Evolutionary conservation across 2,797 vertebrate species (phyloP).

Genomic region (Hoplostethus atlanticus): DNA sequence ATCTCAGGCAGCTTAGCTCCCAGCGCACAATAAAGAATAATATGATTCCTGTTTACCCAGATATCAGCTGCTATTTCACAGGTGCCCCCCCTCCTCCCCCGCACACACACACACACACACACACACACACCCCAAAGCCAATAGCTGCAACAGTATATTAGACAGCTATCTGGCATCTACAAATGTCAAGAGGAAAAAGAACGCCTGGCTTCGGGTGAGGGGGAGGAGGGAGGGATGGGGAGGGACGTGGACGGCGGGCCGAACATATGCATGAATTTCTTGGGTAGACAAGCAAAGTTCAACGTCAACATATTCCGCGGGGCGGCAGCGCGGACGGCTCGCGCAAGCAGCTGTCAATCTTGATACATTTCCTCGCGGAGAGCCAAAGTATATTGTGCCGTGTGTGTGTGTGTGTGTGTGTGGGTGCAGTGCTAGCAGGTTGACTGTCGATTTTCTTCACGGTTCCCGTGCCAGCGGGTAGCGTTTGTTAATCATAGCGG

Average conservation of each 20-base stretch:
- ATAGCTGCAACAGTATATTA: slow-evolving; percentile 87
- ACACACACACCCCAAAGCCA: slow-evolving; percentile 76
- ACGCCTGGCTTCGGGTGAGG: slow-evolving; percentile 71
- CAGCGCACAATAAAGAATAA: slow-evolving; percentile 91
- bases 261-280: slow-evolving; percentile 50
- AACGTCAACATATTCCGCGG: slow-evolving; percentile 69
- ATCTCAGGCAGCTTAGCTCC: slow-evolving; percentile 82
- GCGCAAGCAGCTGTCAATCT: slow-evolving; percentile 77
- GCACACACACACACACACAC: no score
- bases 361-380: slow-evolving; percentile 43
- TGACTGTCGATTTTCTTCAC: slow-evolving; percentile 77
- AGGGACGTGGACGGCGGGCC: background rate
- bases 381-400: slow-evolving; percentile 57
- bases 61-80: slow-evolving; percentile 92
- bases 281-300: slow-evolving; percentile 38
- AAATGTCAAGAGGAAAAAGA: slow-evolving; percentile 90
- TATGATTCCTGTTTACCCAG: slow-evolving; percentile 94
- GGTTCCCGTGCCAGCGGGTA: slow-evolving; percentile 85
- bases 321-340: slow-evolving; percentile 10
- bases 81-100: slow-evolving; percentile 33
- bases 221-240: background rate
- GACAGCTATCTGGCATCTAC: slow-evolving; percentile 92
- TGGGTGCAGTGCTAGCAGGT: slow-evolving; percentile 67
- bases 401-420: background rate
- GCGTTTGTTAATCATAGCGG: slow-evolving; percentile 69